Base-by-base conservation (phyloP, 30 jellyfish, hydroid and myxozoan genomes). In the Aurelia coerulea region DNA sequence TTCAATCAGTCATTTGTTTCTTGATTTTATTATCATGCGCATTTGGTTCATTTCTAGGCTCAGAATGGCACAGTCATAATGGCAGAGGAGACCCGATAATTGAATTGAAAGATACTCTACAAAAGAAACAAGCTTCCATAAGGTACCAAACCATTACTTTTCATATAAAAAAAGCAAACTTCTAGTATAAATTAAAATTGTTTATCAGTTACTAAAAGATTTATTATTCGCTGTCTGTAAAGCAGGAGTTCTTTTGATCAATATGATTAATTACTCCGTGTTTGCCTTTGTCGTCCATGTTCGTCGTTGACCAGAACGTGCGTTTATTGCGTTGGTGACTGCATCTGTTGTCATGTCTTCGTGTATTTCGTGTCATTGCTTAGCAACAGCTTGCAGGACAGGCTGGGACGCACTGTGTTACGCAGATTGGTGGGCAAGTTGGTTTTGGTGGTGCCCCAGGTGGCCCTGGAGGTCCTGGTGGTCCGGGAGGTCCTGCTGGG, bases 401-500 rank as follows among this genome's bases (percentile, higher is more conserved):
- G n/a, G 89, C 79, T 60, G 97, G 92, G 56, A 96, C 90, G 50
- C 98, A 92, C 12, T 95, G 95, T 78, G 83, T 86, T 80, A 95
- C 93, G 75, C 90, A 76, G 56, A 95, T 92, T 59, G 98, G 97
- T 60, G 98, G 97, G 31, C 87, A 74, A 52, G 90, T 94, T 83
- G 98, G 97, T 52, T 97, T 97, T 89, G 97, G 96, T 23, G 97
- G 97, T 4, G 99, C 97, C 73, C 99, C 99, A 74, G 97, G 98
- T 46, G 98, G 98, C 11, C 97, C 95, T 66, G 98, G 97, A n/a
- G 98, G 97, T 50, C 97, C 97, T 39, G 88, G 88, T 59, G 98
- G 97, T 81, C 98, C 99, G 32, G 95, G 81, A 33, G 97, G 98
- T 91, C 99, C 99, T 63, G 97, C 88, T 71, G 99, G 97, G 53